Evolutionary conservation across 2,888 invertebrate species (phyloP).

Genomic region (Polymixis flavicincta): DNA sequence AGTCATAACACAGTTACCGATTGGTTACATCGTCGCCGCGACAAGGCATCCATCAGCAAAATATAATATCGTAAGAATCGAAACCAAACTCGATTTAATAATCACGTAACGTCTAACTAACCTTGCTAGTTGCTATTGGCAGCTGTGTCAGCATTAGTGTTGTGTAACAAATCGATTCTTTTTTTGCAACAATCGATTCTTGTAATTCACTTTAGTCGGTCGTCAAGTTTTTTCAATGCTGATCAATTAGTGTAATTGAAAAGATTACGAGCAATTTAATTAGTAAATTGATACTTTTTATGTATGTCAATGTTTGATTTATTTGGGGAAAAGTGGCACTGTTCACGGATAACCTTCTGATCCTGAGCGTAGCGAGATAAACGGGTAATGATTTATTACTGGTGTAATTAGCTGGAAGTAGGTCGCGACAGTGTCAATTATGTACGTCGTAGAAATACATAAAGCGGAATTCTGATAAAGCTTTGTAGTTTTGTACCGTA

Average conservation of each 20-base stretch:
- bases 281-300: constrained; percentile 33
- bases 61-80: constrained; percentile 71
- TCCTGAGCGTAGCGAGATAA: constrained; percentile 52
- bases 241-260: constrained; percentile 63
- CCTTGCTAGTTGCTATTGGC: constrained; percentile 76
- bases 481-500: constrained; percentile 10
- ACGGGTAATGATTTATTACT: constrained; percentile 60
- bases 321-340: constrained; percentile 47
- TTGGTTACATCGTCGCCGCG: constrained; percentile 66
- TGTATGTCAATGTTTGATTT: constrained; percentile 56
- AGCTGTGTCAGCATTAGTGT: constrained; percentile 58
- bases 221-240: constrained; percentile 43
- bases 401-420: constrained; percentile 61
- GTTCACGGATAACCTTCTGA: constrained; percentile 62
- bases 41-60: constrained; percentile 70
- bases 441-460: constrained; percentile 54
- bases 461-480: constrained; percentile 34
- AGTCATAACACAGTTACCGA: constrained; percentile 67
- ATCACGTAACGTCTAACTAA: constrained; percentile 78
- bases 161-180: constrained; percentile 67
- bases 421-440: constrained; percentile 54
- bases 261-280: constrained; percentile 55
- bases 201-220: constrained; percentile 23
- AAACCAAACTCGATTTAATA: constrained; percentile 71
- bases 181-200: constrained; percentile 60